Base-by-base conservation (phyloP, 2,113 vertebrate genomes). In the Carassius carassius region DNA sequence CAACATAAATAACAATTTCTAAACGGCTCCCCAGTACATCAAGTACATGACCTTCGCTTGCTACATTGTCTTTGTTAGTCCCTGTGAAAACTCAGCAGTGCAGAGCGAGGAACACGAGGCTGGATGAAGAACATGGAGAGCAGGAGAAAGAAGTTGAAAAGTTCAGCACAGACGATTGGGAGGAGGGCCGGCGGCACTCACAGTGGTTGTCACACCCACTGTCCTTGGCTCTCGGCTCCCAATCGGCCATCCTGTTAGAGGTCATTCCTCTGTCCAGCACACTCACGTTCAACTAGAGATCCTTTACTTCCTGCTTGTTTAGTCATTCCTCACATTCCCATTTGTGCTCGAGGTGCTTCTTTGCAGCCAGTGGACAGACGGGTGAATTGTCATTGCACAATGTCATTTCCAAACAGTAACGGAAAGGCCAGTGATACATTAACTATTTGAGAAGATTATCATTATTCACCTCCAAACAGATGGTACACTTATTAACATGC, bases 81-180 rank as follows among this genome's bases (percentile, higher is more conserved):
- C 8, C 78, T 49, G 51, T 19, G 51, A 44, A 63, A 35, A 47
- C 73, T 32, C 35, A 54, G 51, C 51, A 17, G 51, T 54, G 51
- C 51, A 5, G 51, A 17, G 16, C 14, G 51, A 54, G 51, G 51
- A 54, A 54, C 51, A 0, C 25, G 19, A 11, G 41, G 11, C 44
- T 35, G 41, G 69, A n/a, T 35, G 41, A 56, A n/a, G 63, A 54
- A 70, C 75, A 60, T 41, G 11, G 29, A 29, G 44, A 72, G 76
- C 7, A 54, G 12, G 62, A 73, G 51, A 60, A 63, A 23, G n/a
- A 9, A 76, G 69, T 88, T 76, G 81, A 88, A 82, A 87, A 85
- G 86, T 85, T 82, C 76, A 86, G 86, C 56, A 85, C 90, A 90
- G 89, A 6, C 35, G 17, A 29, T 21, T 80, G 86, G 85, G 89